phyloP scores from a whole-genome alignment of 2,888 invertebrate species.

The Auanema freiburgensis region DNA sequence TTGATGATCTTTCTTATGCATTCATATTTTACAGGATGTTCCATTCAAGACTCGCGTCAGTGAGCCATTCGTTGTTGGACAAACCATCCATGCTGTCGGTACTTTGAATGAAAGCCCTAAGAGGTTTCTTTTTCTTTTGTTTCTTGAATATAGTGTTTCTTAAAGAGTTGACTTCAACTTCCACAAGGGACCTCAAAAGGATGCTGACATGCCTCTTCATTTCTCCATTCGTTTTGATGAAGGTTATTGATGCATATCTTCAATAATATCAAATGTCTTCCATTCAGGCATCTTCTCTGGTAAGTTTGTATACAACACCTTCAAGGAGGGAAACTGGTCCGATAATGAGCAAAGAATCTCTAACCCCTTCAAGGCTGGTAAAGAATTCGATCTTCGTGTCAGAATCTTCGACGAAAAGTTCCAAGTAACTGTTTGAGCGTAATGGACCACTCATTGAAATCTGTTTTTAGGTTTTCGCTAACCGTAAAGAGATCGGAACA shows the following conservation, averaged over 20 bases:
- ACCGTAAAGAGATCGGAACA: conserved; percentile 58
- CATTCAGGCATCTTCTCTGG: conserved; percentile 38
- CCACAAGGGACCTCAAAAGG: conserved; percentile 58
- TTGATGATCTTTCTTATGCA: neutral
- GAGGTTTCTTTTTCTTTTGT: conserved; percentile 25
- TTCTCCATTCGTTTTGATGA: conserved; percentile 63
- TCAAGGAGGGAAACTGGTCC: conserved; percentile 61
- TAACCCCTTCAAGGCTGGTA: conserved; percentile 57
- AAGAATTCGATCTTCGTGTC: conserved; percentile 61
- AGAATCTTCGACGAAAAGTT: conserved; percentile 59
- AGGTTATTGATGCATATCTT: conserved; percentile 25
- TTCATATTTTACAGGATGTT: conserved; percentile 35
- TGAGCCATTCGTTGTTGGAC: conserved; percentile 61
- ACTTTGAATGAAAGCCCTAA: conserved; percentile 56
- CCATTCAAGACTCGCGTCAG: conserved; percentile 63
- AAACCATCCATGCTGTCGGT: conserved; percentile 62
- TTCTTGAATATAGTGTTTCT: neutral
- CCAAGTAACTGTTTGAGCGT: conserved; percentile 27
- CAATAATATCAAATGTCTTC: neutral
- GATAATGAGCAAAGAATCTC: conserved; percentile 59
- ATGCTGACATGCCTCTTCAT: conserved; percentile 61
- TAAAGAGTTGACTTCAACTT: conserved; percentile 63
- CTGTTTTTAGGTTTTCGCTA: conserved; percentile 54
- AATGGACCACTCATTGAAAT: neutral
- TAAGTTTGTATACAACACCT: conserved; percentile 61